These are phyloP conservation scores for Euplexia lucipara DNA, from an alignment of 2,888 invertebrate species.

Conservation along the genomic window DNA sequence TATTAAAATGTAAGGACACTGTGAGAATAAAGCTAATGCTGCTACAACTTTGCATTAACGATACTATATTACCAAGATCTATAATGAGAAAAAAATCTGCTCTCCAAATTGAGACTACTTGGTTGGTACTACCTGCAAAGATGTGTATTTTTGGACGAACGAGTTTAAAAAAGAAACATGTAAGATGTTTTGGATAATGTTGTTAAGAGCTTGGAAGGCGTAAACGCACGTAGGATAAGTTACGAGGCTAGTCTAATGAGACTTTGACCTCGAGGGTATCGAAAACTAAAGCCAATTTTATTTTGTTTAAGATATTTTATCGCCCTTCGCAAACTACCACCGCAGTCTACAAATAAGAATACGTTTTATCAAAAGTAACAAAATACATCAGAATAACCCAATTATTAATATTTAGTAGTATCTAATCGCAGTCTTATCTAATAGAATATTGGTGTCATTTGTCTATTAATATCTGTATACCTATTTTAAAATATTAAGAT, in stretches of 20 bases:
- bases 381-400: slow-evolving; percentile 5
- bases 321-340: not conserved
- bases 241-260: slow-evolving; percentile 35
- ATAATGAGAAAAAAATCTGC: too few species aligned
- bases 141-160: slow-evolving; percentile 59
- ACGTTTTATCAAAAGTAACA: not conserved
- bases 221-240: slow-evolving; percentile 51
- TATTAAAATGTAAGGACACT: too few species aligned
- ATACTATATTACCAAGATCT: not conserved
- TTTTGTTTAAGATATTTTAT: slow-evolving; percentile 8
- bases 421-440: slow-evolving; percentile 19
- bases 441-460: slow-evolving; percentile 34
- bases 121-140: slow-evolving; percentile 52
- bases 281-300: slow-evolving; percentile 17
- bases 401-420: slow-evolving; percentile 11
- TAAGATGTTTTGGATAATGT: slow-evolving; percentile 52
- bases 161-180: slow-evolving; percentile 56
- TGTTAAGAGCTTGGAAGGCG: slow-evolving; percentile 57
- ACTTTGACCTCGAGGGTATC: slow-evolving; percentile 33
- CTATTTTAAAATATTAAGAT: slow-evolving; percentile 23
- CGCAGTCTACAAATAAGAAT: not conserved
- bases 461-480: slow-evolving; percentile 30
- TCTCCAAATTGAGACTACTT: slow-evolving; percentile 42
- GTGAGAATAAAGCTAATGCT: too few species aligned
- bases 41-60: too few species aligned